Base-by-base conservation (phyloP, 1,140 invertebrate genomes). In the Ceratosolen solmsi region DNA sequence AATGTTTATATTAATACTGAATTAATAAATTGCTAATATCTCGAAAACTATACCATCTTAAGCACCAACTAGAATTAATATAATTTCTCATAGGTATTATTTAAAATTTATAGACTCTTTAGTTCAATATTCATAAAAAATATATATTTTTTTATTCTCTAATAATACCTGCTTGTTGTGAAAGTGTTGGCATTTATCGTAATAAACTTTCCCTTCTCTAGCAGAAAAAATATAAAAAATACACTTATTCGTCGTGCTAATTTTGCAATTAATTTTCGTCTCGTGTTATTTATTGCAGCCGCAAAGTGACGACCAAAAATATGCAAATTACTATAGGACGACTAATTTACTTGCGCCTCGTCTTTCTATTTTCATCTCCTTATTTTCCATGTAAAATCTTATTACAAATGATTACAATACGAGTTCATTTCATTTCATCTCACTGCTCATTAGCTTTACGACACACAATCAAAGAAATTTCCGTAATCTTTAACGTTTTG, bases 271-370 rank as follows among this genome's bases (percentile, higher is more conserved):
- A 70, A 76, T 72, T 73, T 73, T 58, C 70, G 41, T 38, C 63
- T 58, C 17, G 33, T 25, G 9, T 38, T 17, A 77, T 77, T 38
- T 17, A 77, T 77, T 79, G 58, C 36, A 83, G 70, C 76, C 82
- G 76, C 82, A 74, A 82, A 83, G 76, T 79, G 82, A 79, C 82
- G 76, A 83, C 46, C 76, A 78, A 82, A 82, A 83, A 83, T 83
- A 83, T 74, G 46, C 46, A 38, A 54, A 78, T 80, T 65, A 51
- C 33, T 71, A 70, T 20, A 78, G 41, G 36, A 49, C 68, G n/a
- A 76, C 17, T n/a, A n/a, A n/a, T n/a, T 76, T 46, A 65, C 41
- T 70, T 41, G 51, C 51, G 54, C 63, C 7, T 71, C 13, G 33
- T 49, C 22, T 27, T 54, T 17, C 8, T 22, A 27, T 22, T 25